Conservation (phyloP, 2,113 vertebrate genomes). For the Nothocercus julius region DNA sequence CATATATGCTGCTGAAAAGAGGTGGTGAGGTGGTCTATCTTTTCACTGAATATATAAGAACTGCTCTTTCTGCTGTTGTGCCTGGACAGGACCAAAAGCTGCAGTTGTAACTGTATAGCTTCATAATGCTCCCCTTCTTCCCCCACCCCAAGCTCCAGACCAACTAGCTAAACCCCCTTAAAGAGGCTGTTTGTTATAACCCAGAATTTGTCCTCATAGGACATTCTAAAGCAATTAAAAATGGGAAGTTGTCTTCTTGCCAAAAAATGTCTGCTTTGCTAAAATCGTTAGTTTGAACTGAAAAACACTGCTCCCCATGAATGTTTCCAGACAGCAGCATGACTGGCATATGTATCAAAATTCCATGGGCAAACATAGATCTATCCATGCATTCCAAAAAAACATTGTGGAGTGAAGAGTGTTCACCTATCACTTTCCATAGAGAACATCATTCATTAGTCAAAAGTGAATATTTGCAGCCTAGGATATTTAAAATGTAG, state of each 20-base stretch:
- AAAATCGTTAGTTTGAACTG: neutral
- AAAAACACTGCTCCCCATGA: neutral
- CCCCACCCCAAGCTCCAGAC: too few species aligned
- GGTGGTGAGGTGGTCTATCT: fast-evolving
- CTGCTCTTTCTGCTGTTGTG: neutral
- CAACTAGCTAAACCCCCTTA: fast-evolving
- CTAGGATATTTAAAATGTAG: neutral
- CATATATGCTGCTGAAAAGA: neutral
- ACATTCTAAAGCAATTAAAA: neutral
- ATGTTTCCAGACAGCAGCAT: neutral
- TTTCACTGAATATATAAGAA: neutral
- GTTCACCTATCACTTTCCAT: neutral
- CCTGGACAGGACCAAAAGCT: neutral
- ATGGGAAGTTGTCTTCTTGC: neutral
- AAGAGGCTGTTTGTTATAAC: neutral
- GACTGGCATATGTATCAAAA: neutral
- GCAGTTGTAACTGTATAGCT: neutral
- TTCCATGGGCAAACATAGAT: neutral
- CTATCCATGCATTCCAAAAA: neutral
- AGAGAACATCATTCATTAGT: neutral
- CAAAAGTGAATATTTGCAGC: neutral
- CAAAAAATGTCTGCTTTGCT: neutral
- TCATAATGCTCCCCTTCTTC: neutral
- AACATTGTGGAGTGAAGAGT: neutral
- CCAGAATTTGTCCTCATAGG: fast-evolving